Conservation (phyloP, 2,797 vertebrate species). For the Rachycentron canadum region DNA sequence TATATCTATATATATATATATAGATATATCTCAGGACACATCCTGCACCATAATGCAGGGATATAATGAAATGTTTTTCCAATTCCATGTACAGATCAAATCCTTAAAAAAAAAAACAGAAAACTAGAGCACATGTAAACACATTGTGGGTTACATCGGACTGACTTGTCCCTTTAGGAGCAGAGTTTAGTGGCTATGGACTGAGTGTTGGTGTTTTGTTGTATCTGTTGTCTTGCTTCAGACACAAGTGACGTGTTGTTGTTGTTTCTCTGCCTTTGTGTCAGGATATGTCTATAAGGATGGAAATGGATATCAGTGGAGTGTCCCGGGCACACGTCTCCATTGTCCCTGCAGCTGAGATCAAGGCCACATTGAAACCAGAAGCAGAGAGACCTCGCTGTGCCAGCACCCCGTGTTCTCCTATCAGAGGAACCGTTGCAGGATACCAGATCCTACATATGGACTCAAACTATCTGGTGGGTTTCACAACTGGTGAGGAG, state of each 20-base stretch:
- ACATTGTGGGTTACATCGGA: neutral
- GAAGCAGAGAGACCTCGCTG: slow-evolving; percentile 93
- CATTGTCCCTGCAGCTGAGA: slow-evolving; percentile 88
- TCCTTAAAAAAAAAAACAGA: no score
- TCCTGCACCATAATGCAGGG: no score
- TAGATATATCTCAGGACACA: no score
- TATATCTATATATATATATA: no score
- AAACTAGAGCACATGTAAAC: neutral
- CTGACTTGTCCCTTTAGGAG: no score
- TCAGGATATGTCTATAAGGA: slow-evolving; percentile 85
- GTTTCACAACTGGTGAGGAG: slow-evolving; percentile 96
- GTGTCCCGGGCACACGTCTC: slow-evolving; percentile 88
- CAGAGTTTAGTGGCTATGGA: neutral
- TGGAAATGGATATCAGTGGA: slow-evolving; percentile 94
- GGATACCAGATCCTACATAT: slow-evolving; percentile 98
- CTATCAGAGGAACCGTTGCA: slow-evolving; percentile 90
- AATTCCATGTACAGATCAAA: no score
- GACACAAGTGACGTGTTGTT: slow-evolving; percentile 2
- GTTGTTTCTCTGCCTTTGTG: slow-evolving; percentile 29
- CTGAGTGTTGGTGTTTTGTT: neutral
- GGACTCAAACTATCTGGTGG: slow-evolving; percentile 97
- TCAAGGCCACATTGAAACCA: slow-evolving; percentile 83
- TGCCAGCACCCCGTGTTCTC: slow-evolving; percentile 95
- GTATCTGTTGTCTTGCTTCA: neutral
- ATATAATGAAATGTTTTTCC: no score